phyloP scores from a whole-genome alignment of 2,888 invertebrate species.

The Anodontia alba region DNA sequence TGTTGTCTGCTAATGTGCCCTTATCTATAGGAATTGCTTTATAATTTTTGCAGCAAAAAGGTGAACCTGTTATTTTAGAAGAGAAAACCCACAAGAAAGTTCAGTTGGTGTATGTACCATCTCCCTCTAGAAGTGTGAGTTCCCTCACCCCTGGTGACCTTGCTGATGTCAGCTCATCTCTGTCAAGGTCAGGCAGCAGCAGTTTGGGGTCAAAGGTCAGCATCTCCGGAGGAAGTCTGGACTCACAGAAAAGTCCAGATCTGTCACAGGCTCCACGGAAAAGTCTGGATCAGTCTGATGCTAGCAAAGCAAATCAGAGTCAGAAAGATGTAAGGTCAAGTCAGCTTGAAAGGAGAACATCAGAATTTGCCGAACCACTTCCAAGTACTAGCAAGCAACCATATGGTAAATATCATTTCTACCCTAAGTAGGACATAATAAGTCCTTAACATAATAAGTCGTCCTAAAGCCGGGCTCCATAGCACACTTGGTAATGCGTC shows the following conservation, averaged over 20 bases:
- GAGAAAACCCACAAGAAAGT: conserved; percentile 51
- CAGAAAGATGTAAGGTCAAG: neutral
- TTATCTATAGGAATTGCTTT: no score
- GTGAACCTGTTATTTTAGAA: conserved; percentile 57
- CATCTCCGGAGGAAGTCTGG: neutral
- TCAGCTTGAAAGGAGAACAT: neutral
- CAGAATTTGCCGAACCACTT: neutral
- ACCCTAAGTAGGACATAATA: no score
- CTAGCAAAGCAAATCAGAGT: neutral
- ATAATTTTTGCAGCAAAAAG: conserved; percentile 45
- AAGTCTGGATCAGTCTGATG: neutral
- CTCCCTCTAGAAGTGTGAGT: conserved; percentile 73
- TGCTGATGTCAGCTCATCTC: conserved; percentile 70
- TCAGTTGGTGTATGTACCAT: conserved; percentile 53
- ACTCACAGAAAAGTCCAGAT: conserved; percentile 12
- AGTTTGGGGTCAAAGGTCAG: conserved; percentile 48
- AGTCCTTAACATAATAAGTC: no score
- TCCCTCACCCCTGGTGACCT: conserved; percentile 79
- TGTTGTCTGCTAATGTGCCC: no score
- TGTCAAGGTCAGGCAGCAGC: conserved; percentile 44
- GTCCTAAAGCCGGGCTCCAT: no score
- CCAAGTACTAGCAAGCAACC: neutral
- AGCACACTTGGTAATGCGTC: no score
- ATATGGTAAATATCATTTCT: neutral
- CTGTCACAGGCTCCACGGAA: neutral